These are phyloP conservation scores for Callochromis pleurospilus DNA, from an alignment of 2,113 vertebrate species.

Conservation along the genomic window DNA sequence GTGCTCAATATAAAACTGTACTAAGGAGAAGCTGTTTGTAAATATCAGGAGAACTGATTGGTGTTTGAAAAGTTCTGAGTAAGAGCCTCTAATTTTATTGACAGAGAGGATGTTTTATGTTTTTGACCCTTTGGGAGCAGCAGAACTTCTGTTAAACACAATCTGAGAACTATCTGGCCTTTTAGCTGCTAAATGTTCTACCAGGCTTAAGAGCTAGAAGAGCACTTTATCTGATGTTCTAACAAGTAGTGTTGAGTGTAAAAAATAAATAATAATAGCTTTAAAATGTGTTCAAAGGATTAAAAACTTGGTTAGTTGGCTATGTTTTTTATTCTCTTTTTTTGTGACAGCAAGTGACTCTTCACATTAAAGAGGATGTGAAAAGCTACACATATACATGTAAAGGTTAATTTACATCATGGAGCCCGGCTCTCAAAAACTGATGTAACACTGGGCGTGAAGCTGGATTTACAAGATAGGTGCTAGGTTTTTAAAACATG, in stretches of 20 bases:
- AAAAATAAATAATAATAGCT: background rate
- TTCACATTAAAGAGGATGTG: background rate
- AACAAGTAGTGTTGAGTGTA: rapidly evolving
- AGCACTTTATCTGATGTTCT: background rate
- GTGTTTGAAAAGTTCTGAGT: background rate
- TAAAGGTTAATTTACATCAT: background rate
- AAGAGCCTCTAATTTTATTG: background rate
- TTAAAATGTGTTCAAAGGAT: background rate
- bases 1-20: background rate
- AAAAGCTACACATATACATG: background rate
- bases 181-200: background rate
- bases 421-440: background rate
- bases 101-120: background rate
- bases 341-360: background rate
- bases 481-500: background rate
- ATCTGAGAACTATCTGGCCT: background rate
- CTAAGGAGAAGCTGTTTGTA: background rate
- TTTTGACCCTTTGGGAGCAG: background rate
- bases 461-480: background rate
- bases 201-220: background rate
- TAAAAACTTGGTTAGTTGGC: background rate
- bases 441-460: background rate
- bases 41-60: background rate
- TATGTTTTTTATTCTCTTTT: background rate
- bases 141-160: background rate